phyloP scores from a whole-genome alignment of 2,888 invertebrate genomes.

The Chouioia cunea region DNA sequence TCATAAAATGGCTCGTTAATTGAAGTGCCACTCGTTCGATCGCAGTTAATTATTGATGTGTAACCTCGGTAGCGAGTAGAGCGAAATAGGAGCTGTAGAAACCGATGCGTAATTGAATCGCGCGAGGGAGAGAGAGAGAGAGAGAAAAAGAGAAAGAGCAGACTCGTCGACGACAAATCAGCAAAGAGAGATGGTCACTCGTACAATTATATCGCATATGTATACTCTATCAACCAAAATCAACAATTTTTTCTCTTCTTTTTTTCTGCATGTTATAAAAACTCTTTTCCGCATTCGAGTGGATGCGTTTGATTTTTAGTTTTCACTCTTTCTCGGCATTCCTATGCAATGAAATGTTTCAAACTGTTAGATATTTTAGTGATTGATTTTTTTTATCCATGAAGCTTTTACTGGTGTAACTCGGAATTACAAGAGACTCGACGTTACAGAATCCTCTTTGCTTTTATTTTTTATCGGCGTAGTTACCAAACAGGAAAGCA shows the following conservation, averaged over 20 bases:
- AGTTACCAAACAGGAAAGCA: background rate
- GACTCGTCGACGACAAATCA: constrained; percentile 38
- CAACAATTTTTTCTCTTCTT: constrained; percentile 9
- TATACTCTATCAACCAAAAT: constrained; percentile 13
- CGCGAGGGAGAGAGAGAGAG: too few relatives aligned
- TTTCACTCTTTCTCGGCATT: too few relatives aligned
- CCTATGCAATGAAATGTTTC: too few relatives aligned
- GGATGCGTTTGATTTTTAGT: too few relatives aligned
- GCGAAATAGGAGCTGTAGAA: constrained; percentile 40
- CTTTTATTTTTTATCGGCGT: background rate
- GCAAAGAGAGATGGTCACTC: constrained; percentile 25
- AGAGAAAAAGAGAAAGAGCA: too few relatives aligned
- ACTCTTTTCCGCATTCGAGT: too few relatives aligned
- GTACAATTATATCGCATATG: constrained; percentile 19
- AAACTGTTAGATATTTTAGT: too few relatives aligned
- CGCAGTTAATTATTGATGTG: constrained; percentile 54
- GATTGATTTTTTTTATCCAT: too few relatives aligned
- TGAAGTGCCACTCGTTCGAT: constrained; percentile 53
- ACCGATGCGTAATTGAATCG: constrained; percentile 44
- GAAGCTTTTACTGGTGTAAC: too few relatives aligned
- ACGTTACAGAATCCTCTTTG: too few relatives aligned
- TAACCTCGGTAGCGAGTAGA: constrained; percentile 46
- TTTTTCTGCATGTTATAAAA: too few relatives aligned
- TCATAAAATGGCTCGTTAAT: constrained; percentile 46
- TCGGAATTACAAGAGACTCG: too few relatives aligned